phyloP scores from a whole-genome alignment of 2,888 invertebrate species.

The Creontiades dilutus region DNA sequence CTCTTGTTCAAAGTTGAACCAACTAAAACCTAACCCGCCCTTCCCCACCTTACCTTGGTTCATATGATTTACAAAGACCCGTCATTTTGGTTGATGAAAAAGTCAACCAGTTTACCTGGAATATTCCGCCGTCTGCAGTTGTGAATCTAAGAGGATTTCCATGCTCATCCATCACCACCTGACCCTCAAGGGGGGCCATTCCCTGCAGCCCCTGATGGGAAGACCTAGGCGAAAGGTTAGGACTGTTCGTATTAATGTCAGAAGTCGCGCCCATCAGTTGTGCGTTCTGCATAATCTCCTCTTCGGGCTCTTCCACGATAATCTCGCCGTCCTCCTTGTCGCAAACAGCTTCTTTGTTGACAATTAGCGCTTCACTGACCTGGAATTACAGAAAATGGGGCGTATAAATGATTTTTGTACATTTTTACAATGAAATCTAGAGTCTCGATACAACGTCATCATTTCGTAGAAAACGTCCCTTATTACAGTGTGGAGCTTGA shows the following conservation, averaged over 20 bases:
- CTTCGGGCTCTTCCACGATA: conserved; percentile 1
- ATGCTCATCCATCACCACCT: conserved; percentile 82
- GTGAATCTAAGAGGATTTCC: conserved; percentile 85
- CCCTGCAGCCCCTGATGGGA: conserved; percentile 1
- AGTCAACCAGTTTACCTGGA: conserved; percentile 78
- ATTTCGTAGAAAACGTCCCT: no score
- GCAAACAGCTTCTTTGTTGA: neutral
- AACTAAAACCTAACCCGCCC: no score
- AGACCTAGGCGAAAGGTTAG: neutral
- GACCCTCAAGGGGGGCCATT: conserved; percentile 12
- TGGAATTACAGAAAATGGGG: conserved; percentile 24
- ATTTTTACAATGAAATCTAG: no score
- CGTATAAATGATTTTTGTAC: no score
- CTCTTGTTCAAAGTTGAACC: no score
- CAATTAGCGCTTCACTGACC: conserved; percentile 35
- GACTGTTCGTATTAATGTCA: neutral
- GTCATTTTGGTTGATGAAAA: no score
- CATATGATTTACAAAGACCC: no score
- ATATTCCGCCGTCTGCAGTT: conserved; percentile 84
- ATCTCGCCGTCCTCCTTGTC: neutral
- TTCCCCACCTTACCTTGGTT: no score
- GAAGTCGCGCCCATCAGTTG: neutral
- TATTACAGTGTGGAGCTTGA: no score
- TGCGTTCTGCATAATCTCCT: neutral
- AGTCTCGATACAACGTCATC: no score